Percentiles rank a stretch among this genome's conserved stretches.
These are phyloP conservation scores for Notolepis coatsorum DNA, from an alignment of 2,797 vertebrate species.

Conservation along the genomic window DNA sequence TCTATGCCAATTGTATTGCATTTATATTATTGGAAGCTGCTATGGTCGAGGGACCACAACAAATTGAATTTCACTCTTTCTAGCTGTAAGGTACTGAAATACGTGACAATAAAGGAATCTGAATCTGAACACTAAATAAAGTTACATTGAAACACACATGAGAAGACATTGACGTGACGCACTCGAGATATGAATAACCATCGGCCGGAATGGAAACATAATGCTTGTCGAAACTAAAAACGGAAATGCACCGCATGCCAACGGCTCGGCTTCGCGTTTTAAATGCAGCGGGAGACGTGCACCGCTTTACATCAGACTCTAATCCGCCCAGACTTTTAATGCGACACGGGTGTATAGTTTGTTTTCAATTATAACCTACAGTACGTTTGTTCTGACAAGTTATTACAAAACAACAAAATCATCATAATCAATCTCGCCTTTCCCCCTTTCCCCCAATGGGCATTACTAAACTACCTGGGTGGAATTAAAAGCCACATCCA, in stretches of 20 bases:
- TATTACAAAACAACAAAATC: not conserved
- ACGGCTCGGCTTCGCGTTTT: not conserved
- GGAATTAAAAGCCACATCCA: constrained; percentile 8
- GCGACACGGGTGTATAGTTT: not conserved
- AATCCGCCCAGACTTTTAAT: not conserved
- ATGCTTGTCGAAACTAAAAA: not conserved
- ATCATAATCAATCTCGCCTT: not conserved
- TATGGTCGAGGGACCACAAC: no score
- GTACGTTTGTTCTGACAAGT: not conserved
- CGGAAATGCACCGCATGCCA: not conserved
- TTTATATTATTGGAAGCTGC: no score
- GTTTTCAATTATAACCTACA: constrained; percentile 7
- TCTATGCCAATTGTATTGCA: no score
- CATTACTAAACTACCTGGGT: not conserved
- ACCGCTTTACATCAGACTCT: not conserved
- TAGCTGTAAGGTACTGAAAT: no score
- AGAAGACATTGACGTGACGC: not conserved
- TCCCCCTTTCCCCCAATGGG: not conserved
- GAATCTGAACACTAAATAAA: not conserved
- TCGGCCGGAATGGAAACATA: not conserved
- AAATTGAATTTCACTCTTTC: no score
- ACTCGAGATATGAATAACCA: not conserved
- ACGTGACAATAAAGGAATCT: constrained; percentile 10
- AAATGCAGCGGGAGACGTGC: not conserved
- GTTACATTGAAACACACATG: not conserved